These are phyloP conservation scores for Sminthurinus signatus DNA, from an alignment of 1,140 invertebrate genomes.

Conservation along the genomic window DNA sequence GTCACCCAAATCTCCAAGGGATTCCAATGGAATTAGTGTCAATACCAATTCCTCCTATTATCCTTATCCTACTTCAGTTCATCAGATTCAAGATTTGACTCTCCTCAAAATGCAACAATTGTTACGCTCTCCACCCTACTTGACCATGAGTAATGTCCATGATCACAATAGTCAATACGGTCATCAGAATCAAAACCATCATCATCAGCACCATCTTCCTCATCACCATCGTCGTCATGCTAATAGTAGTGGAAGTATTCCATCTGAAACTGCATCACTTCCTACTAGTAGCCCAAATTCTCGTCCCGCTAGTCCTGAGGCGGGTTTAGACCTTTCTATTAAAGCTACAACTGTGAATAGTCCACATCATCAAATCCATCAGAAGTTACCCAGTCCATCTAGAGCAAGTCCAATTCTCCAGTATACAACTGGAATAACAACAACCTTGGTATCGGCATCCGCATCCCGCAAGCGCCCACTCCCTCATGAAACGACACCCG, in stretches of 20 bases:
- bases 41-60: too few species aligned
- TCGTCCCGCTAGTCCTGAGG: not conserved
- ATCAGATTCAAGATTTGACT: conserved; percentile 24
- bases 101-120: conserved; percentile 35
- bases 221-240: not conserved
- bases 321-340: conserved; percentile 48
- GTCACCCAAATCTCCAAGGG: conserved; percentile 24
- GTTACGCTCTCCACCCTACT: conserved; percentile 22
- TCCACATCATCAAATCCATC: conserved; percentile 47
- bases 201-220: too few species aligned
- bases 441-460: too few species aligned
- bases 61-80: not conserved
- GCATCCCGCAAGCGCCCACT: conserved; percentile 17
- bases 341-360: conserved; percentile 45
- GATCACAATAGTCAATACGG: too few species aligned
- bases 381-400: conserved; percentile 42
- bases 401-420: not conserved
- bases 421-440: too few species aligned
- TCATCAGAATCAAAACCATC: too few species aligned
- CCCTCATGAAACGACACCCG: conserved; percentile 4
- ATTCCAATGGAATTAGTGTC: not conserved
- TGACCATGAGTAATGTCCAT: not conserved
- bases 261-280: conserved; percentile 5
- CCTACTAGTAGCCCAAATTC: conserved; percentile 6
- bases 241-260: not conserved